Evolutionary conservation across 2,113 vertebrate genomes (phyloP).

Genomic region (Vulpes vulpes): DNA sequence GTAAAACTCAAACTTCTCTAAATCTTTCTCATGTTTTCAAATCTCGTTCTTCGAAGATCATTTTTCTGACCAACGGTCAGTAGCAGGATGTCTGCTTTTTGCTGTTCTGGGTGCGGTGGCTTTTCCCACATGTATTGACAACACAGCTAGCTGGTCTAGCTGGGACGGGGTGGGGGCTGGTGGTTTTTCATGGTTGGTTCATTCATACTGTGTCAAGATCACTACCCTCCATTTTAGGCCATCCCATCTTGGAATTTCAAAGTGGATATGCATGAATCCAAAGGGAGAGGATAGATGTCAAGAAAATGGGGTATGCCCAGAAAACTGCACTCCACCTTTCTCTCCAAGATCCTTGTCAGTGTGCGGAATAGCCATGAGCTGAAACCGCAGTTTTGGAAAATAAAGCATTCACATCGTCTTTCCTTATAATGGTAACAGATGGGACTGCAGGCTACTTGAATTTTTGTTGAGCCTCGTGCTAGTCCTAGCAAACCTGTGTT

Average conservation of each 20-base stretch:
- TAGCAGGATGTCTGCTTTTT: background rate
- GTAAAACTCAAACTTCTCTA: background rate
- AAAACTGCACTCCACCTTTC: conserved; percentile 61
- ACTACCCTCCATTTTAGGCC: background rate
- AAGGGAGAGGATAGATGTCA: background rate
- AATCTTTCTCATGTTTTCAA: conserved; percentile 8
- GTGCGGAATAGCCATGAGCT: background rate
- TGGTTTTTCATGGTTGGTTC: background rate
- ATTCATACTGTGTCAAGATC: background rate
- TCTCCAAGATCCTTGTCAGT: conserved; percentile 8
- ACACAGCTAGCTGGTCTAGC: background rate
- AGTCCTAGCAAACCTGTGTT: conserved; percentile 50
- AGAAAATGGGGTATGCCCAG: conserved; percentile 45
- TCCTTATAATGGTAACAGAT: background rate
- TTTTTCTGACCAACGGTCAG: background rate
- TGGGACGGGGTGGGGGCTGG: background rate
- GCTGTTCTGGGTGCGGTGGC: background rate
- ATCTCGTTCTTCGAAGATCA: background rate
- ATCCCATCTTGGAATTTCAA: conserved; percentile 51
- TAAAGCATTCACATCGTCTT: conserved; percentile 42
- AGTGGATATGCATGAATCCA: background rate
- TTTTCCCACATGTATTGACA: background rate
- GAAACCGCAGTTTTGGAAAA: conserved; percentile 23
- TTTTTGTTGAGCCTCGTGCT: conserved; percentile 14
- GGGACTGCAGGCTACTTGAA: background rate